Conservation (phyloP, 2,888 invertebrate species). For the Poecilus cupreus region DNA sequence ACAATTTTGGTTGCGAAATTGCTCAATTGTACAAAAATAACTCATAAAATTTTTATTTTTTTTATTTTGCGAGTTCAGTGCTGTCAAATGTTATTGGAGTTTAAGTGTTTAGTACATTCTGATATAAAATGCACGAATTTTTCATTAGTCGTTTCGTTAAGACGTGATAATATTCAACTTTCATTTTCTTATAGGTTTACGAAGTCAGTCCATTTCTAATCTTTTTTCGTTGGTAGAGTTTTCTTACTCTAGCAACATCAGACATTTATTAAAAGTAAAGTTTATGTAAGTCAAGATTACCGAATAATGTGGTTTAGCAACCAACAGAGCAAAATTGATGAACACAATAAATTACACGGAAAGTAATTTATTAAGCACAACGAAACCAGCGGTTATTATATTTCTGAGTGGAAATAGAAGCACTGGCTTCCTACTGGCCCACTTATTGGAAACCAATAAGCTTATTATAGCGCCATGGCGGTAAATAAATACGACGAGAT, state of each 20-base stretch:
- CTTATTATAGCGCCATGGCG: neutral
- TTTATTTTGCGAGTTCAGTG: too few species aligned
- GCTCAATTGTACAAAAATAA: too few species aligned
- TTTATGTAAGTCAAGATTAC: neutral
- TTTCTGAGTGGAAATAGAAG: neutral
- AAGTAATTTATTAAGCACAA: neutral
- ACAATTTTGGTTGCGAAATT: too few species aligned
- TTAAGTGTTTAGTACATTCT: constrained; percentile 24
- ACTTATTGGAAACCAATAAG: constrained; percentile 41
- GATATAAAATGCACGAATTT: constrained; percentile 29
- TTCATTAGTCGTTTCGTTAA: constrained; percentile 19
- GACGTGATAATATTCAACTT: constrained; percentile 38
- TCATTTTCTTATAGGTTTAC: constrained; percentile 31
- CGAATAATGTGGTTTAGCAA: neutral
- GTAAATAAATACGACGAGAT: neutral
- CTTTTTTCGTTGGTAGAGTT: neutral
- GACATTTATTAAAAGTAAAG: neutral
- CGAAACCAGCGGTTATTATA: constrained; percentile 18
- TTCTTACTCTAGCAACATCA: neutral
- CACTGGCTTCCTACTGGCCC: neutral
- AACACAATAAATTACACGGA: constrained; percentile 1
- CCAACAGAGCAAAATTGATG: neutral
- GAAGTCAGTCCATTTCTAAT: constrained; percentile 28
- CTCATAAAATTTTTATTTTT: too few species aligned
- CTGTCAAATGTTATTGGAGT: neutral